These are phyloP conservation scores for Penaeus monodon DNA, from an alignment of 2,888 invertebrate species.

Conservation along the genomic window DNA sequence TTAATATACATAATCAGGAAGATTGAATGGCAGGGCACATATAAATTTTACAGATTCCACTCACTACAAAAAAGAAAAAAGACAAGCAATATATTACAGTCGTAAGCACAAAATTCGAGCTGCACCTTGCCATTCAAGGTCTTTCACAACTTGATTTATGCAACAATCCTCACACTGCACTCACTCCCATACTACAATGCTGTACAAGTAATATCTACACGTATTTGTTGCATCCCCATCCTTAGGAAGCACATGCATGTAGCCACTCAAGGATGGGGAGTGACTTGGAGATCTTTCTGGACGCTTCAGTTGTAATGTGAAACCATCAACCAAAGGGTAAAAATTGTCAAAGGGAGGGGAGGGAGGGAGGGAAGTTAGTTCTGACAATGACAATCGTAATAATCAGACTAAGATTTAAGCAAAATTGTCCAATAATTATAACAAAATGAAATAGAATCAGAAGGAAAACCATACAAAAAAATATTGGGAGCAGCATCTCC, in stretches of 20 bases:
- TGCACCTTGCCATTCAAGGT: constrained; percentile 27
- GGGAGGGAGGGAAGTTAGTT: too few species aligned
- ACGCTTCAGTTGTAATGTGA: constrained; percentile 4
- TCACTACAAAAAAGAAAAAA: constrained; percentile 9
- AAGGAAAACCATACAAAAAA: too few species aligned
- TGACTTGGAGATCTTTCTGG: too few species aligned
- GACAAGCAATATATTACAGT: too few species aligned
- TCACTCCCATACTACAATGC: constrained; percentile 32
- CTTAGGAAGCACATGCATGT: not conserved
- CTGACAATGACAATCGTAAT: too few species aligned
- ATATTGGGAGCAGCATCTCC: not conserved
- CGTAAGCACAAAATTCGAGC: not conserved
- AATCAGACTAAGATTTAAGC: too few species aligned
- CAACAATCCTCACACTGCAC: constrained; percentile 20
- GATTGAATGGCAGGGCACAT: constrained; percentile 35
- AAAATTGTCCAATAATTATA: too few species aligned
- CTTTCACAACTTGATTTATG: constrained; percentile 14
- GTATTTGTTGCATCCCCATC: constrained; percentile 22
- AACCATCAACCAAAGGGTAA: constrained; percentile 7
- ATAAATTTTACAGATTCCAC: constrained; percentile 13
- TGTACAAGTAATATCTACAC: constrained; percentile 44
- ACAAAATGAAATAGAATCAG: too few species aligned
- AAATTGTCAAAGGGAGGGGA: too few species aligned
- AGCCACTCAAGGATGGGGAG: not conserved
- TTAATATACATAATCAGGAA: constrained; percentile 25